phyloP scores from a whole-genome alignment of 64 coral and sea anemone species.

The Porites australiensis region DNA sequence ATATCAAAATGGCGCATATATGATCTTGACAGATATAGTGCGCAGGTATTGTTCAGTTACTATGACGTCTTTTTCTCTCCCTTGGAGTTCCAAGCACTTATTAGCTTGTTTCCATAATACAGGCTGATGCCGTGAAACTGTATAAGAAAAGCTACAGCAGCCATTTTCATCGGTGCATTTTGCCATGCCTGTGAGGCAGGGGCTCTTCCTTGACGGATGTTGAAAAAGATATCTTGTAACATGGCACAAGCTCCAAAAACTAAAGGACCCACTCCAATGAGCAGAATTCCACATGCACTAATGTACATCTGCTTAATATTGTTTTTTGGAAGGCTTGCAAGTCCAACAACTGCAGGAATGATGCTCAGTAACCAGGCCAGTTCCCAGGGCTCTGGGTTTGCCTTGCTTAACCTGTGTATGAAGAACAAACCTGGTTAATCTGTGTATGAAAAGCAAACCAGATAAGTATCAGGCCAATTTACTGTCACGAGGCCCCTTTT shows the following conservation, averaged over 20 bases:
- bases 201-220: slow-evolving; percentile 29
- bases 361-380: slow-evolving; percentile 74
- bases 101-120: slow-evolving; percentile 88
- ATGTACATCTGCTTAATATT: slow-evolving; percentile 72
- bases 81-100: slow-evolving; percentile 80
- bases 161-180: slow-evolving; percentile 78
- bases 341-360: slow-evolving; percentile 78
- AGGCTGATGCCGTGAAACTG: slow-evolving; percentile 83
- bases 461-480: no score
- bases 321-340: slow-evolving; percentile 87
- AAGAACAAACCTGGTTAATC: background rate
- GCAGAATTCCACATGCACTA: slow-evolving; percentile 75
- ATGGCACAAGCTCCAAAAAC: slow-evolving; percentile 73
- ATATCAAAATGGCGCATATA: no score
- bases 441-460: no score
- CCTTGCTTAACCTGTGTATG: slow-evolving; percentile 34
- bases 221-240: slow-evolving; percentile 40
- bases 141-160: slow-evolving; percentile 81
- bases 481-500: no score
- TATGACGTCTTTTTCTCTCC: slow-evolving; percentile 90
- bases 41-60: background rate
- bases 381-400: slow-evolving; percentile 69
- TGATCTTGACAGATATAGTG: background rate
- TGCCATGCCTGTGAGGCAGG: slow-evolving; percentile 53
- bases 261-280: slow-evolving; percentile 83